Conservation (phyloP, 2,888 invertebrate species). For the Pyrochroa serraticornis region DNA sequence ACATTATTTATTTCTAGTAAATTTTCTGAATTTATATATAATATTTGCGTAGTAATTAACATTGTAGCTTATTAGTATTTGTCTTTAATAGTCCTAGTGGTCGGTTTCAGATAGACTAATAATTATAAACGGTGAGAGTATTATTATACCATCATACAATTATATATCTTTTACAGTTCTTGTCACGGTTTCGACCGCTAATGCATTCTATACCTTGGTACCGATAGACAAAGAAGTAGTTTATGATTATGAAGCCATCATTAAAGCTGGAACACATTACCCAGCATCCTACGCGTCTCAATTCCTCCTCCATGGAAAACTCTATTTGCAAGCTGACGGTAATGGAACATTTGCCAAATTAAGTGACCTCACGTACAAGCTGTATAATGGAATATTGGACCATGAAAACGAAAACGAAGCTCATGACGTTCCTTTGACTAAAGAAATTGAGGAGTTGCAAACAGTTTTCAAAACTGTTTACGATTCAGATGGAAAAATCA, state of each 20-base stretch:
- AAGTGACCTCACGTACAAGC: conserved; percentile 47
- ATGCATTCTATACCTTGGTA: conserved; percentile 31
- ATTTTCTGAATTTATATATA: too few relatives aligned
- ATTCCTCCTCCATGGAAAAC: conserved; percentile 49
- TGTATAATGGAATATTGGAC: conserved; percentile 48
- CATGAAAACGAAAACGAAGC: conserved; percentile 26
- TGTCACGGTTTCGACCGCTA: conserved; percentile 1
- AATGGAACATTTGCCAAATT: conserved; percentile 48
- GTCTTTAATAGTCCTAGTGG: too few relatives aligned
- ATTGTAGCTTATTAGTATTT: too few relatives aligned
- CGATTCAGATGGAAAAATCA: conserved; percentile 42
- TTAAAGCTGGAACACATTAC: conserved; percentile 51
- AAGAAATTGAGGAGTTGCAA: conserved; percentile 37
- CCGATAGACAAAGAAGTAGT: conserved; percentile 61
- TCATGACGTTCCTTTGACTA: conserved; percentile 35
- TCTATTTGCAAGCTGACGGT: conserved; percentile 47
- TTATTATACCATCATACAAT: too few relatives aligned
- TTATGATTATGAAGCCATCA: conserved; percentile 54
- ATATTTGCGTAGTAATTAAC: too few relatives aligned
- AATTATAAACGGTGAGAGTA: too few relatives aligned
- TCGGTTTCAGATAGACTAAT: too few relatives aligned
- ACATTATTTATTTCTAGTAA: too few relatives aligned
- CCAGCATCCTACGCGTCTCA: conserved; percentile 51
- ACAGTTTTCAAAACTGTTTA: conserved; percentile 41
- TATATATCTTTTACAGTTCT: too few relatives aligned